Base-by-base conservation (phyloP, 2,113 vertebrate genomes). In the human (Homo sapiens) region DNA sequence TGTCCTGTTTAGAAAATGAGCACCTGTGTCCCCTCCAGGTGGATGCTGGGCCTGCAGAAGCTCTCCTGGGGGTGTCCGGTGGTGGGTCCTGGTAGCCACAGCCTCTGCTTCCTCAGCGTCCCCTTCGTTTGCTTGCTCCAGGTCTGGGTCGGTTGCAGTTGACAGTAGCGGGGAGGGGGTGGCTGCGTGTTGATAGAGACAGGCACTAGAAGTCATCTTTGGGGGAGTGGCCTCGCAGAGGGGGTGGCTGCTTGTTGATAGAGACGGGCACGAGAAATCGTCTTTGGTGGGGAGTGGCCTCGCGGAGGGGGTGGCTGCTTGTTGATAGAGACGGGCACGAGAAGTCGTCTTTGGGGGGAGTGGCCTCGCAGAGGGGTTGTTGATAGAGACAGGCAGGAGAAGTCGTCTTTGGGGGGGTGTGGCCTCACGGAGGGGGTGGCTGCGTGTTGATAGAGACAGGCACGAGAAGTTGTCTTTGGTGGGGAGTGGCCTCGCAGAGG, bases 121-220 rank as follows among this genome's bases (percentile, higher is more conserved):
- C 3, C 61, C 27, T 16, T 43, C 0, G 0, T 3, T 22, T 1
- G 3, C 30, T n/a, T 38, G 0, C 38, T 12, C 3, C 35, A n/a
- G 50, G 17, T 32, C 12, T 38, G 0, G 25, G 6, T 16, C 3
- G 3, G 66, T 43, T 23, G 68, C 81, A 75, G 11, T 35, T 73
- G 38, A 4, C 48, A 43, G 1, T 10, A 0, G 61, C 16, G 2
- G 3, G 23, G 16, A 73, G 80, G 16, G 27, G 12, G n/a, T 0
- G 30, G 27, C 43, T 8, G 3, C 45, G 12, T 11, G 3, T 20
- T 35, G 73, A 13, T 12, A 14, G 35, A 43, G n/a, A 9, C 10
- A 35, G n/a, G 82, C 0, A 38, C 6, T 9, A 30, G 55, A 35
- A 35, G 16, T 5, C 1, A 0, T 75, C 70, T n/a, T 32, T 1